A percentile compares a stretch with the other conserved stretches of the same genome.
phyloP scores from a whole-genome alignment of 2,888 invertebrate genomes.

The Pachliopta kotzebuea region DNA sequence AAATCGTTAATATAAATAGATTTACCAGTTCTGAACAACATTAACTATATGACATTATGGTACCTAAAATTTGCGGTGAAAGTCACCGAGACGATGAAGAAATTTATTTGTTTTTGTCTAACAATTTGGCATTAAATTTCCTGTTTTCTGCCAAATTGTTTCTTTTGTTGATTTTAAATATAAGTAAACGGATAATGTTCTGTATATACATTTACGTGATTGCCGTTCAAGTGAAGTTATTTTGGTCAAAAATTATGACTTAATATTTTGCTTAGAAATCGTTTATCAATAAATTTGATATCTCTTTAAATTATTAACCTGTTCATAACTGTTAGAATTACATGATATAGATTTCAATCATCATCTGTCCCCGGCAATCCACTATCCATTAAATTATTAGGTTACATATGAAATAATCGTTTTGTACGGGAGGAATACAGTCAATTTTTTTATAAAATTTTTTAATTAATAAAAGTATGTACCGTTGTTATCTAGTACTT shows the following conservation, averaged over 20 bases:
- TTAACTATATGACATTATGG: slow-evolving; percentile 20
- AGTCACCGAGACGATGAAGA: slow-evolving; percentile 21
- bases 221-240: neutral
- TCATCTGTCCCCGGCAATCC: no score
- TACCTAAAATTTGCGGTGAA: slow-evolving; percentile 24
- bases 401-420: no score
- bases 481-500: no score
- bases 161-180: slow-evolving; percentile 7
- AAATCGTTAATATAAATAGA: slow-evolving; percentile 1
- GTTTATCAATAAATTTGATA: no score
- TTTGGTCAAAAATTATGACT: neutral
- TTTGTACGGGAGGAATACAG: no score
- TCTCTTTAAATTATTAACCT: no score
- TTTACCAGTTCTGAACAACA: slow-evolving; percentile 4
- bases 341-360: no score
- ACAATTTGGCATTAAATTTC: slow-evolving; percentile 26
- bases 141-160: slow-evolving; percentile 23
- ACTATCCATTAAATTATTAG: no score
- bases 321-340: no score
- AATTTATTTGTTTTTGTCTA: slow-evolving; percentile 28
- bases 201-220: neutral
- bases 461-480: no score
- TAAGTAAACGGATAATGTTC: neutral
- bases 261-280: no score
- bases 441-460: no score